Conservation (phyloP, 2,113 vertebrate genomes). For the Erythrocercus mccallii region DNA sequence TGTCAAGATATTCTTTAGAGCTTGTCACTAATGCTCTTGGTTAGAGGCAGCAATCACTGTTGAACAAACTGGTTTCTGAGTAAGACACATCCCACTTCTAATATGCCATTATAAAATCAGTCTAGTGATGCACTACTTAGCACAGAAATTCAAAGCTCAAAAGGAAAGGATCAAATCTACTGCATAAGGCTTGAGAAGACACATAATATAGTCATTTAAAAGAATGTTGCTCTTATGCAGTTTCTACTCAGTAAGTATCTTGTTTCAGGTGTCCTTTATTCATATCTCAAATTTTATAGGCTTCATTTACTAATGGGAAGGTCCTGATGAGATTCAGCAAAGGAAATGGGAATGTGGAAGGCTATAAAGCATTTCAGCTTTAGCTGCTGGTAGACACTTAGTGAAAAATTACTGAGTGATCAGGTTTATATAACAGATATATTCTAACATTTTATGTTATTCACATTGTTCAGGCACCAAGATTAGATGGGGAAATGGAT, state of each 20-base stretch:
- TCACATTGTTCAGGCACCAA: conserved; percentile 58
- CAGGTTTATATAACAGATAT: conserved; percentile 44
- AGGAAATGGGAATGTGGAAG: conserved; percentile 27
- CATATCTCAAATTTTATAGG: conserved; percentile 38
- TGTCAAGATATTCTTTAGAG: neutral
- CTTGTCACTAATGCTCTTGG: neutral
- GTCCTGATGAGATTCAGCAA: conserved; percentile 38
- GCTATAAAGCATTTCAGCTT: conserved; percentile 11
- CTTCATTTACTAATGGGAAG: conserved; percentile 23
- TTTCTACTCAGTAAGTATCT: neutral
- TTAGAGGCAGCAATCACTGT: neutral
- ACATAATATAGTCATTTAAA: neutral
- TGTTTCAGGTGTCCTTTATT: conserved; percentile 30
- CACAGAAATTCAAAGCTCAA: neutral
- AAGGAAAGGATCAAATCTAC: neutral
- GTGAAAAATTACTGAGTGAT: conserved; percentile 22
- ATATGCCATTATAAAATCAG: neutral
- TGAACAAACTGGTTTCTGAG: neutral
- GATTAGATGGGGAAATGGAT: conserved; percentile 57
- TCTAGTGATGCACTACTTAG: neutral
- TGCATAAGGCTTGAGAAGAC: neutral
- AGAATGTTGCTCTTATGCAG: neutral
- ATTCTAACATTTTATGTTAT: conserved; percentile 56
- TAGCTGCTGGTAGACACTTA: neutral
- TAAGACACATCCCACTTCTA: neutral